Evolutionary conservation across 2,888 invertebrate genomes (phyloP).

Genomic region (Ormyrus pomaceus): DNA sequence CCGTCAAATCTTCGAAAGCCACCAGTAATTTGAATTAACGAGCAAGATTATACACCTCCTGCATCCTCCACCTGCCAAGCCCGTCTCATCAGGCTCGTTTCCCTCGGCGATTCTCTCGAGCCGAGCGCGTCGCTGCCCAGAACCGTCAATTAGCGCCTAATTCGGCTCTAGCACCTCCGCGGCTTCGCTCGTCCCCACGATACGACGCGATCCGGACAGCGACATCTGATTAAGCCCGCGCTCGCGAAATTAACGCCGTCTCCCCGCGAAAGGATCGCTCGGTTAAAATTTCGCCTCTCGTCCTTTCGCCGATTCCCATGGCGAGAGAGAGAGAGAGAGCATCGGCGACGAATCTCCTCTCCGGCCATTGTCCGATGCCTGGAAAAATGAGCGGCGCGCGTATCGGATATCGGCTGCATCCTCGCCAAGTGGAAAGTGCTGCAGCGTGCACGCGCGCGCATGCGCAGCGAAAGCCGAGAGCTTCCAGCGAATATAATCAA

Average conservation of each 20-base stretch:
- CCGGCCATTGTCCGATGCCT: background rate
- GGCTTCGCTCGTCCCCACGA: background rate
- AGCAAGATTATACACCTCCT: too few species aligned
- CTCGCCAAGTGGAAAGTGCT: background rate
- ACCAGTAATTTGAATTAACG: too few species aligned
- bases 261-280: background rate
- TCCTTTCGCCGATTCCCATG: conserved; percentile 46
- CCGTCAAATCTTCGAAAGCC: too few species aligned
- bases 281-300: conserved; percentile 21
- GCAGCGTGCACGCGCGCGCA: background rate
- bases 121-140: too few species aligned
- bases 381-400: background rate
- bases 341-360: background rate
- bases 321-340: conserved; percentile 50
- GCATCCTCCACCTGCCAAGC: too few species aligned
- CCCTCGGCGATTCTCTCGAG: too few species aligned
- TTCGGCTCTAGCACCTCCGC: background rate
- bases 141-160: too few species aligned
- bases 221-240: conserved; percentile 7
- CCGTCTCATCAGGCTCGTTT: too few species aligned
- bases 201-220: background rate
- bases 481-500: conserved; percentile 11
- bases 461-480: conserved; percentile 37
- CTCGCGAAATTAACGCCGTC: conserved; percentile 8
- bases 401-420: conserved; percentile 13